Evolutionary conservation across 2,113 vertebrate genomes (phyloP).

Genomic region (Strix aluco): DNA sequence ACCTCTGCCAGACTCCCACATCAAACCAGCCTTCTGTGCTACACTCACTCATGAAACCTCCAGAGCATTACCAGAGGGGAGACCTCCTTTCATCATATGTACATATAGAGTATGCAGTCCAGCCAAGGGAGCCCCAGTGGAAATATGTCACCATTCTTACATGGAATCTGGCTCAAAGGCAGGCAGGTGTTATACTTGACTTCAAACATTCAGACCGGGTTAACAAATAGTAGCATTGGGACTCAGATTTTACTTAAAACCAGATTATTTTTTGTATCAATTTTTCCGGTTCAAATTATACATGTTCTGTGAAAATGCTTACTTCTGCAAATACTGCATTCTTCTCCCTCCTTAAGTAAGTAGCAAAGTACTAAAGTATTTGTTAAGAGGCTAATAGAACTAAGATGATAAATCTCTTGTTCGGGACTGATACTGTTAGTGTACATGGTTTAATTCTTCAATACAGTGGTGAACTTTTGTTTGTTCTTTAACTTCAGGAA

Average conservation of each 20-base stretch:
- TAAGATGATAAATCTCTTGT: background rate
- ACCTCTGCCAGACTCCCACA: background rate
- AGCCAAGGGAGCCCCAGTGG: background rate
- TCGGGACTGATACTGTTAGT: background rate
- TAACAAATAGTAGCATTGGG: background rate
- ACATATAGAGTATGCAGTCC: background rate
- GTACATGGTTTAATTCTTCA: background rate
- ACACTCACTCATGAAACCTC: background rate
- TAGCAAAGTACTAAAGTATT: background rate
- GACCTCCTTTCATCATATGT: accelerated
- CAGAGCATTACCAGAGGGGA: background rate
- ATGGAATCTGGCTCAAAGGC: background rate
- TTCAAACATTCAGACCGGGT: background rate
- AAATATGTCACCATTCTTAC: background rate
- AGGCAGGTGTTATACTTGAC: background rate
- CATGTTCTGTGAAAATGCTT: background rate
- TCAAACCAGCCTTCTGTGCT: background rate
- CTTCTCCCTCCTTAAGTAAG: background rate
- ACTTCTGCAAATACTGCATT: background rate
- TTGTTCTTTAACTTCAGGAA: background rate
- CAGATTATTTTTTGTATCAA: accelerated
- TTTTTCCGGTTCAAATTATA: background rate
- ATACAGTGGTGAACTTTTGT: background rate
- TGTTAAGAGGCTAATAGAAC: background rate
- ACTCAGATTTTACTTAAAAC: background rate